These are phyloP conservation scores for Halcyon chelicuti DNA, from an alignment of 2,797 vertebrate genomes.

Conservation along the genomic window DNA sequence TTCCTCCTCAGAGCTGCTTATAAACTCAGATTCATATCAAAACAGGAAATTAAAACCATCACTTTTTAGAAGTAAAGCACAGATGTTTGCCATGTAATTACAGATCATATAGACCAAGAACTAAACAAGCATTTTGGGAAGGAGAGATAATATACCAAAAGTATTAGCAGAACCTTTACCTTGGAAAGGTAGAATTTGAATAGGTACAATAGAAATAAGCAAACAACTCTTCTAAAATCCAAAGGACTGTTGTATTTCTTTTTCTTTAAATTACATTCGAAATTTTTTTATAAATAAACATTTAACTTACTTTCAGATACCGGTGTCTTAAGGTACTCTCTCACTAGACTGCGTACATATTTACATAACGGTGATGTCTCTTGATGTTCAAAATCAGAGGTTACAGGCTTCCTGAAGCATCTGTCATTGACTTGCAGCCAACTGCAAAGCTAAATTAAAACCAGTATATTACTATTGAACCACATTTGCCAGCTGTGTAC, in stretches of 20 bases:
- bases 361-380: slow-evolving; percentile 58
- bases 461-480: neutral
- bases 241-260: neutral
- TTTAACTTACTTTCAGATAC: slow-evolving; percentile 81
- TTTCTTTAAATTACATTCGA: neutral
- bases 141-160: neutral
- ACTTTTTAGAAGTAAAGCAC: neutral
- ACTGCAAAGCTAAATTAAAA: slow-evolving; percentile 83
- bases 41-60: neutral
- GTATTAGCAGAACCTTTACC: neutral
- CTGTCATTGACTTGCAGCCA: slow-evolving; percentile 87
- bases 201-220: neutral
- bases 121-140: neutral
- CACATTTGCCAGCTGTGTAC: neutral
- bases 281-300: neutral
- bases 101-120: neutral
- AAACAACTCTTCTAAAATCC: neutral
- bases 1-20: neutral
- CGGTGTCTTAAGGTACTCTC: slow-evolving; percentile 82
- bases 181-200: neutral
- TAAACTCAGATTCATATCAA: neutral
- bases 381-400: neutral
- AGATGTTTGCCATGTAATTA: neutral
- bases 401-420: slow-evolving; percentile 74
- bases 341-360: slow-evolving; percentile 79